Conservation (phyloP, 2,888 invertebrate species). For the Vandiemenella viatica region DNA sequence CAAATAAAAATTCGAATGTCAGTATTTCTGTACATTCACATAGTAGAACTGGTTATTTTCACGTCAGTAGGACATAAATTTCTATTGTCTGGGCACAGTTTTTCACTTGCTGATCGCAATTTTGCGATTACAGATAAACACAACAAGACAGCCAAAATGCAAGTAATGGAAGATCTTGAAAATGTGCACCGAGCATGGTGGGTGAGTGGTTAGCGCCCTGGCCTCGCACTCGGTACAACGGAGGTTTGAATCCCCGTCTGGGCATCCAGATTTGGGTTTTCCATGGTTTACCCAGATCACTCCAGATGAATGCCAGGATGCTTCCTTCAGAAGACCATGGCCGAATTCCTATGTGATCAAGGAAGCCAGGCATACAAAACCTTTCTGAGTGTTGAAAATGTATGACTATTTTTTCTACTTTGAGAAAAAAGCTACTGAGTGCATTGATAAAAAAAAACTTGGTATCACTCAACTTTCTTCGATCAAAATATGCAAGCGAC, state of each 20-base stretch:
- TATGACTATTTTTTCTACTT: not conserved
- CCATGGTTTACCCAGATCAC: too few relatives aligned
- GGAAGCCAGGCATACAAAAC: not conserved
- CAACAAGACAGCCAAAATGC: not conserved
- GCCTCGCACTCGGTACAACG: too few relatives aligned
- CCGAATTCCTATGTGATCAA: too few relatives aligned
- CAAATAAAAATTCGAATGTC: not conserved
- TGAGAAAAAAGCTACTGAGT: not conserved
- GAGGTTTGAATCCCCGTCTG: too few relatives aligned
- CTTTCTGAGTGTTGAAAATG: not conserved
- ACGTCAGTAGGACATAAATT: not conserved
- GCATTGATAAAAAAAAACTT: not conserved
- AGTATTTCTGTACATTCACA: not conserved
- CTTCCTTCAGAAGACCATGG: too few relatives aligned
- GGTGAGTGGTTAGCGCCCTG: too few relatives aligned
- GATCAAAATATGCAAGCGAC: not conserved
- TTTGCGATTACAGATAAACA: not conserved
- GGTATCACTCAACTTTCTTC: not conserved
- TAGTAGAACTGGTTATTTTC: not conserved
- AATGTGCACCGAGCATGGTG: too few relatives aligned
- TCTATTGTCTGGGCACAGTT: not conserved
- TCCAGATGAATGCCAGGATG: too few relatives aligned
- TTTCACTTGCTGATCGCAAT: not conserved
- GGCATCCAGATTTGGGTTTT: too few relatives aligned
- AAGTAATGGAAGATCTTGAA: not conserved